Evolutionary conservation across 2,797 vertebrate species (phyloP).

Genomic region (Apodemus agrarius): DNA sequence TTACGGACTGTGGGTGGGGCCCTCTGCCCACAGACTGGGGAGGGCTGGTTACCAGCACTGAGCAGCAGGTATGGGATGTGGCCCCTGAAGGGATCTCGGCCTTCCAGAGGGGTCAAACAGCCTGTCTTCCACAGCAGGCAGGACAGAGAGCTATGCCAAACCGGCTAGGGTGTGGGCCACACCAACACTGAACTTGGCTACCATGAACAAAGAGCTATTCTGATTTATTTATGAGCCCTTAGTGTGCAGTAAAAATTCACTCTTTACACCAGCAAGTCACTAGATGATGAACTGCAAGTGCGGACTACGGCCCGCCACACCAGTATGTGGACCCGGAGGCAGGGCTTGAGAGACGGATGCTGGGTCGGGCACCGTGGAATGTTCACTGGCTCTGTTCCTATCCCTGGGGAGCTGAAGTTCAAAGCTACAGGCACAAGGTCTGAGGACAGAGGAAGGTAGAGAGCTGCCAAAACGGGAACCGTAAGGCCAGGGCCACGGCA

Average conservation of each 20-base stretch:
- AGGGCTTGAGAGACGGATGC: background rate
- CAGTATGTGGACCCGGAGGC: too few species aligned
- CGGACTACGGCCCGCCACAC: background rate
- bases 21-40: background rate
- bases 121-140: background rate
- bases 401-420: conserved; percentile 11
- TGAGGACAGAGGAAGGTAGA: background rate
- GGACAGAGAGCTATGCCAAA: accelerated
- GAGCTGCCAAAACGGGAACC: conserved; percentile 27
- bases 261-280: conserved; percentile 36
- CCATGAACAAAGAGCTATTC: background rate
- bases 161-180: background rate
- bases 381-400: background rate
- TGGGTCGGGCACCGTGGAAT: conserved; percentile 35
- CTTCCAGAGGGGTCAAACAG: background rate
- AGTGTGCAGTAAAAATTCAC: background rate
- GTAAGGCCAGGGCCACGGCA: background rate
- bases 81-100: background rate
- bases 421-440: background rate
- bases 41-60: background rate
- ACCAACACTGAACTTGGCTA: background rate
- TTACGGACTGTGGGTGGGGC: background rate
- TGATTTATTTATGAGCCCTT: background rate
- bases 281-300: background rate
- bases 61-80: background rate